Evolutionary conservation across 2,113 vertebrate species (phyloP).

Genomic region (Fulmarus glacialis): DNA sequence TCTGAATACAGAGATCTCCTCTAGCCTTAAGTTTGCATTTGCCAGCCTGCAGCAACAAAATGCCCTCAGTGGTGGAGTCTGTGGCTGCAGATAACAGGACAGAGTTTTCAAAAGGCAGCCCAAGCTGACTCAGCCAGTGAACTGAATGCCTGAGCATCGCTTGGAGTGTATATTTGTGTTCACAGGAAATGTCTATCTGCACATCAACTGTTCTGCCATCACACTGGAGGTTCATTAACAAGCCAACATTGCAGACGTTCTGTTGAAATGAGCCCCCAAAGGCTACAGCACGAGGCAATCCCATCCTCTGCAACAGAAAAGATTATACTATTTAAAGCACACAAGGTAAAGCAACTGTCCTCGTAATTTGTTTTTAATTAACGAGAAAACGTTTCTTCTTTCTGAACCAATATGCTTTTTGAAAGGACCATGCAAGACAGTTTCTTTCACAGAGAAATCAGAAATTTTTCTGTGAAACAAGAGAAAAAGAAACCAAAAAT

Average conservation of each 20-base stretch:
- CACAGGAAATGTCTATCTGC: slow-evolving; percentile 70
- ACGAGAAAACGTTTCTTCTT: neutral
- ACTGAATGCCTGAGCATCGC: slow-evolving; percentile 76
- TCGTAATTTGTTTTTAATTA: neutral
- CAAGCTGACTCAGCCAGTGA: slow-evolving; percentile 50
- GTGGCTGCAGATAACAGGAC: slow-evolving; percentile 46
- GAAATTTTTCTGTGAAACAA: neutral
- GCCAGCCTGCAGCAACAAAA: slow-evolving; percentile 73
- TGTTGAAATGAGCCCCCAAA: slow-evolving; percentile 65
- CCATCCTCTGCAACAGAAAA: slow-evolving; percentile 61
- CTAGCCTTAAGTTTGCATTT: slow-evolving; percentile 71
- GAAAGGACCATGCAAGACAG: neutral
- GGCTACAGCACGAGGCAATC: slow-evolving; percentile 66
- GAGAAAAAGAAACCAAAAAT: neutral
- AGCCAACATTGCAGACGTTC: slow-evolving; percentile 27
- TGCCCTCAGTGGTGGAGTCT: slow-evolving; percentile 26
- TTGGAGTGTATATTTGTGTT: slow-evolving; percentile 37
- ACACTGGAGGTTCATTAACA: slow-evolving; percentile 65
- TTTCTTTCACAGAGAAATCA: neutral
- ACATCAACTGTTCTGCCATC: slow-evolving; percentile 66
- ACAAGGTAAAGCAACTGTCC: neutral
- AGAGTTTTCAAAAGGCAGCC: slow-evolving; percentile 70
- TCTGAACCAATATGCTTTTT: neutral
- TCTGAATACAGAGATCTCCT: slow-evolving; percentile 16
- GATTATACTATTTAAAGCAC: neutral